Evolutionary conservation across 2,797 vertebrate genomes (phyloP).

Genomic region (Brachyrhaphis roseni): DNA sequence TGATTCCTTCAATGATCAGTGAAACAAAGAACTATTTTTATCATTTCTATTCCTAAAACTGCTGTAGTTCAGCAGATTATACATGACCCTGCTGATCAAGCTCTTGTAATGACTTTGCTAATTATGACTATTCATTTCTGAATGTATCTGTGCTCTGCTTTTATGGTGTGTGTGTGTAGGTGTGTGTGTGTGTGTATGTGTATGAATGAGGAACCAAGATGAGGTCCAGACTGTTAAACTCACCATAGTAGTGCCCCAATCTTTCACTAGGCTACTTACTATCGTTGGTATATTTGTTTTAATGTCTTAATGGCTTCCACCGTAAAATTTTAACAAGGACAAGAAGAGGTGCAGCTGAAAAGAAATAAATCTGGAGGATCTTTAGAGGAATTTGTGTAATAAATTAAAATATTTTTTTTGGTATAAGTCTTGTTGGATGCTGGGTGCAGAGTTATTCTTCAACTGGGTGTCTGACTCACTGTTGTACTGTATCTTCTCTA

Average conservation of each 20-base stretch:
- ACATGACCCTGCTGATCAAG: not conserved
- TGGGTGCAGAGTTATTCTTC: not conserved
- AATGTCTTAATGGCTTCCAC: not conserved
- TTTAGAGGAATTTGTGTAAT: not conserved
- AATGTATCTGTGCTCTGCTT: not conserved
- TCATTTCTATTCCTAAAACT: not conserved
- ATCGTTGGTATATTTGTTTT: not conserved
- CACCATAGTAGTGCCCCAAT: not conserved
- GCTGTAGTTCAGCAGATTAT: not conserved
- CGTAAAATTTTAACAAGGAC: not conserved
- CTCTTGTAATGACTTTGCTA: not conserved
- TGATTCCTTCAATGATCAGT: not conserved
- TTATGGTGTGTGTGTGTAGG: not conserved
- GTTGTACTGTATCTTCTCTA: not conserved
- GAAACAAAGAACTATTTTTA: not conserved
- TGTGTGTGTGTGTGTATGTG: not conserved
- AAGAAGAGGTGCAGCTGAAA: not conserved
- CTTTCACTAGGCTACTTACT: not conserved
- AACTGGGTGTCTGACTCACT: not conserved
- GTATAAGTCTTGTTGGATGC: not conserved
- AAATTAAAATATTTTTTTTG: not conserved
- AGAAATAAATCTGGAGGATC: not conserved
- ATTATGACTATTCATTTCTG: not conserved
- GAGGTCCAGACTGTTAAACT: not conserved
- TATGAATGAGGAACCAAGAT: not conserved